Percentiles rank a stretch among this genome's conserved stretches.
These are phyloP conservation scores for Sphaerodactylus townsendi DNA, from an alignment of 2,113 vertebrate species.

Conservation along the genomic window DNA sequence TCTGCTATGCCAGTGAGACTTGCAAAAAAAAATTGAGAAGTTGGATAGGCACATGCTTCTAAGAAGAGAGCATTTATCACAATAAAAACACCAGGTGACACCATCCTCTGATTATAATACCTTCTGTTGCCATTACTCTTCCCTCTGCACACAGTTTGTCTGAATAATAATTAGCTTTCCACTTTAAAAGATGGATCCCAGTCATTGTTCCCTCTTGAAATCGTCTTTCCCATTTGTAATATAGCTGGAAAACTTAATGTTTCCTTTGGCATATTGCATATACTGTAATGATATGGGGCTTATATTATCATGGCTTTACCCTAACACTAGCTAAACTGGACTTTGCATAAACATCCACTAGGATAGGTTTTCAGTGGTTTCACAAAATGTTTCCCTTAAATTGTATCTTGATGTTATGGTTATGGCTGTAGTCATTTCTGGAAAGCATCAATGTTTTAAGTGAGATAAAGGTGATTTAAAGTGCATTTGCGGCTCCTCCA, in stretches of 20 bases:
- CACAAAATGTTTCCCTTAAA: conserved; percentile 34
- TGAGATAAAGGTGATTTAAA: conserved; percentile 78
- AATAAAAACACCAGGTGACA: conserved; percentile 71
- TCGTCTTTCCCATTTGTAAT: conserved; percentile 50
- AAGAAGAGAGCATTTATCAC: conserved; percentile 66
- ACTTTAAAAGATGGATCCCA: conserved; percentile 53
- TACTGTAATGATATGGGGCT: conserved; percentile 36
- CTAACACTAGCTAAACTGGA: neutral
- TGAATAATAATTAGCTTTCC: conserved; percentile 66
- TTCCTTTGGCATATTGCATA: conserved; percentile 58
- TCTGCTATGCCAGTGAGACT: conserved; percentile 63
- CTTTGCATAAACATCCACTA: conserved; percentile 1
- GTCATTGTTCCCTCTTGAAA: conserved; percentile 47
- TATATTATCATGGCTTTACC: conserved; percentile 24
- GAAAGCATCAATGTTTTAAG: conserved; percentile 67
- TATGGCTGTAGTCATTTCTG: conserved; percentile 62
- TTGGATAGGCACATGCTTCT: conserved; percentile 48
- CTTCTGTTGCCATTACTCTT: conserved; percentile 61
- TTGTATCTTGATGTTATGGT: conserved; percentile 30
- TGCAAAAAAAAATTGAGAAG: conserved; percentile 68
- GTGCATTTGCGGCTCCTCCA: conserved; percentile 60
- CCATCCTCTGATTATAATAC: conserved; percentile 57
- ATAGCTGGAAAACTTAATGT: conserved; percentile 39
- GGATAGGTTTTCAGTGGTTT: conserved; percentile 37
- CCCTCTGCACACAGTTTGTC: conserved; percentile 59